A percentile compares a stretch with the other conserved stretches of the same genome.
Evolutionary conservation across 2,797 vertebrate species (phyloP).

Genomic region (Hapalemur alaotrensis): DNA sequence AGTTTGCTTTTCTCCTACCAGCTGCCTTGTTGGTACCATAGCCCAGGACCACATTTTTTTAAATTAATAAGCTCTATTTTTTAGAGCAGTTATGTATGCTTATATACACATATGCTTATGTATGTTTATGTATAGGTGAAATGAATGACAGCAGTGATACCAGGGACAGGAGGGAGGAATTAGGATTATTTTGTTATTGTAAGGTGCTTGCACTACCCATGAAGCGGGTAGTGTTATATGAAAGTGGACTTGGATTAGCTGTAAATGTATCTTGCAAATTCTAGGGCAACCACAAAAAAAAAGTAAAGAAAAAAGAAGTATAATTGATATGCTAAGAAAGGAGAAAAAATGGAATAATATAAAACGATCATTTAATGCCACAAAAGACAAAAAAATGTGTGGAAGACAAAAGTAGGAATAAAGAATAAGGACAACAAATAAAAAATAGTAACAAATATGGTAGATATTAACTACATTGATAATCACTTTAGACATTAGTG

Average conservation of each 20-base stretch:
- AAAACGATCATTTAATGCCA: background rate
- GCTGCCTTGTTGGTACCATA: background rate
- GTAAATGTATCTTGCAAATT: background rate
- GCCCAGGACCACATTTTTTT: background rate
- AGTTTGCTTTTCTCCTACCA: background rate
- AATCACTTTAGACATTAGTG: background rate
- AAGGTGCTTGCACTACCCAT: background rate
- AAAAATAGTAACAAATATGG: background rate
- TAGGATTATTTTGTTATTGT: background rate
- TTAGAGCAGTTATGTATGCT: background rate
- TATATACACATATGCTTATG: background rate
- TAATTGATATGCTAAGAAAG: background rate
- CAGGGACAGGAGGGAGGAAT: background rate
- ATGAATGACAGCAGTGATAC: background rate
- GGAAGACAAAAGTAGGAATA: background rate
- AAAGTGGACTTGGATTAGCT: background rate
- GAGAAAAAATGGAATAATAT: background rate
- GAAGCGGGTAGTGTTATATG: background rate
- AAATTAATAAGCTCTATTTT: background rate
- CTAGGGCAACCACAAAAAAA: background rate
- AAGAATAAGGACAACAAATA: background rate
- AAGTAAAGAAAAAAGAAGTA: background rate
- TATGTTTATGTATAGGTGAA: background rate
- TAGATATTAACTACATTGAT: no score
- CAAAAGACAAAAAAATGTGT: background rate